A percentile compares a stretch with the other conserved stretches of the same genome.
Evolutionary conservation across 2,888 invertebrate genomes (phyloP).

Genomic region (Morpho achilles): DNA sequence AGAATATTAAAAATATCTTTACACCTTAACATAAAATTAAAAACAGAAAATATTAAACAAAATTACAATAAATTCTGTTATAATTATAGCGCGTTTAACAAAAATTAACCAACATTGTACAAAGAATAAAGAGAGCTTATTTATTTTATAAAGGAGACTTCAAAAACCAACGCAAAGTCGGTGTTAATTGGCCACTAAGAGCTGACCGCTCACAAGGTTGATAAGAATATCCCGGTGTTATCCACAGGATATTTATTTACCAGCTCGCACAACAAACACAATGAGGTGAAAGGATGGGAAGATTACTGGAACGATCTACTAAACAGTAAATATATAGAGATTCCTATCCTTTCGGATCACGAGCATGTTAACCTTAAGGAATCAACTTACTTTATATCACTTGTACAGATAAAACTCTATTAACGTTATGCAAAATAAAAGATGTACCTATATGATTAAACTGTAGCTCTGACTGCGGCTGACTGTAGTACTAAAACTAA

Average conservation of each 20-base stretch:
- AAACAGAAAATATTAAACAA: too few species aligned
- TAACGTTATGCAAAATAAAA: not conserved
- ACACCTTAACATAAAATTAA: too few species aligned
- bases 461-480: too few species aligned
- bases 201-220: conserved; percentile 49
- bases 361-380: conserved; percentile 10
- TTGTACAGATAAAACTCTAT: not conserved
- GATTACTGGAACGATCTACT: conserved; percentile 35
- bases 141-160: too few species aligned
- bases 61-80: too few species aligned
- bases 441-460: not conserved
- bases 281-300: conserved; percentile 34
- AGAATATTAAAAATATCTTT: too few species aligned
- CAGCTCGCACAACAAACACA: conserved; percentile 41
- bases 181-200: conserved; percentile 53
- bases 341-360: conserved; percentile 18
- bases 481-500: too few species aligned
- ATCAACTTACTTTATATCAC: conserved; percentile 2
- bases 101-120: too few species aligned
- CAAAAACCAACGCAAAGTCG: conserved; percentile 3
- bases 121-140: too few species aligned
- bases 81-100: too few species aligned
- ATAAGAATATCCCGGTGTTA: conserved; percentile 62
- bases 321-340: conserved; percentile 27
- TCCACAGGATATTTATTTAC: conserved; percentile 47